Conservation (phyloP, 2,113 vertebrate genomes). For the Mungos mungo region DNA sequence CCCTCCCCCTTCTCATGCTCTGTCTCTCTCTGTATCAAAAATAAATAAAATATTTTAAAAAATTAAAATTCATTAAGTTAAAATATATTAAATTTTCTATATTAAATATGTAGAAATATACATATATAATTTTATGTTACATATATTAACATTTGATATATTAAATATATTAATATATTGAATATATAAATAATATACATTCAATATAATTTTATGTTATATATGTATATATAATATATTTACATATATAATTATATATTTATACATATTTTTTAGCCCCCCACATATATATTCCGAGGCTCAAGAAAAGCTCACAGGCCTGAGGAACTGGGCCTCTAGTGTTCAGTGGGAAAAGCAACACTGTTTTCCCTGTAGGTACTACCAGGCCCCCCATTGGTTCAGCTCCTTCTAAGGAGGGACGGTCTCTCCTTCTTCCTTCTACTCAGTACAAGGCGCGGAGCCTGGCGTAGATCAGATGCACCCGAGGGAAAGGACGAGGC, state of each 20-base stretch:
- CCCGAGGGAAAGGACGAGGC: not conserved
- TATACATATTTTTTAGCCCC: not conserved
- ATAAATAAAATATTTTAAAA: too few relatives aligned
- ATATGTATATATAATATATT: too few relatives aligned
- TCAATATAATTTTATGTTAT: not conserved
- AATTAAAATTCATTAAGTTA: too few relatives aligned
- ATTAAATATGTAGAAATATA: too few relatives aligned
- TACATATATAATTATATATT: not conserved
- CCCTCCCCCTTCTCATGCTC: too few relatives aligned
- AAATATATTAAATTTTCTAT: too few relatives aligned
- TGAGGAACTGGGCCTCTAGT: not conserved
- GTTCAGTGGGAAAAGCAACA: not conserved
- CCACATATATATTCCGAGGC: not conserved
- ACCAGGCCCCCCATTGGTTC: rapidly evolving
- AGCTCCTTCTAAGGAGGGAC: not conserved
- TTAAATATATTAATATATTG: too few relatives aligned
- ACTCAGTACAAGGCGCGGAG: not conserved
- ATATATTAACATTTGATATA: too few relatives aligned
- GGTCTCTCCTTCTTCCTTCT: too few relatives aligned
- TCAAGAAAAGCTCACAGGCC: not conserved
- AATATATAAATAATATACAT: too few relatives aligned
- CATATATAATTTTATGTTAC: too few relatives aligned
- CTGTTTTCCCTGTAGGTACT: not conserved
- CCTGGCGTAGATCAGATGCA: not conserved
- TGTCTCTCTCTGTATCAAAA: too few relatives aligned